Evolutionary conservation across 2,113 vertebrate species (phyloP).

Genomic region (Anser cygnoides): DNA sequence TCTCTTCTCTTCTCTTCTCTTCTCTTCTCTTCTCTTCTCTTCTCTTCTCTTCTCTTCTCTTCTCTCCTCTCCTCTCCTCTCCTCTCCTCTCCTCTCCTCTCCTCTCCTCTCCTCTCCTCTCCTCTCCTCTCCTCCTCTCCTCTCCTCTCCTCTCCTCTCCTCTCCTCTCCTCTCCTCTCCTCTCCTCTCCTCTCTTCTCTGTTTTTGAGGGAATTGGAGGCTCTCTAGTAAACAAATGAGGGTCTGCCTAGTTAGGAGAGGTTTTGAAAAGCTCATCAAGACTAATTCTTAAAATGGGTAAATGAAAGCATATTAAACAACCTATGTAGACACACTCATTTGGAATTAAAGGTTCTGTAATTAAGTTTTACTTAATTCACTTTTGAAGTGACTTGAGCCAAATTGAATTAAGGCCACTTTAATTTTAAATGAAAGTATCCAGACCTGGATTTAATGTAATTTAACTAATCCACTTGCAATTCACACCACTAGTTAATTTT

Average conservation of each 20-base stretch:
- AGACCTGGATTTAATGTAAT: constrained; percentile 44
- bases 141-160: too few species aligned
- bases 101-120: too few species aligned
- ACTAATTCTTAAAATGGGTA: constrained; percentile 48
- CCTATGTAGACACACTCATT: constrained; percentile 47
- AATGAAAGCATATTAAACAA: constrained; percentile 57
- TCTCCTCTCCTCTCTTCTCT: too few species aligned
- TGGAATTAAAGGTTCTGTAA: constrained; percentile 49
- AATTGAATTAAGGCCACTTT: constrained; percentile 68
- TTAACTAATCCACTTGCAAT: constrained; percentile 65
- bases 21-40: too few species aligned
- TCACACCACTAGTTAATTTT: constrained; percentile 65
- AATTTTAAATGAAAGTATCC: constrained; percentile 63
- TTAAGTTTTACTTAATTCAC: constrained; percentile 67
- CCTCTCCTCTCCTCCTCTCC: background rate
- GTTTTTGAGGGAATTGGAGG: background rate
- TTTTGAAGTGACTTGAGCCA: constrained; percentile 63
- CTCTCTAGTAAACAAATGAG: background rate
- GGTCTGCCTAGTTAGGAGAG: background rate
- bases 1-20: too few species aligned
- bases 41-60: background rate
- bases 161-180: too few species aligned
- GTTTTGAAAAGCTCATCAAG: constrained; percentile 18
- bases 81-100: too few species aligned
- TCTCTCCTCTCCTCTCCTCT: too few species aligned